These are phyloP conservation scores for Bombus balteatus DNA, from an alignment of 1,140 invertebrate genomes.

Conservation along the genomic window DNA sequence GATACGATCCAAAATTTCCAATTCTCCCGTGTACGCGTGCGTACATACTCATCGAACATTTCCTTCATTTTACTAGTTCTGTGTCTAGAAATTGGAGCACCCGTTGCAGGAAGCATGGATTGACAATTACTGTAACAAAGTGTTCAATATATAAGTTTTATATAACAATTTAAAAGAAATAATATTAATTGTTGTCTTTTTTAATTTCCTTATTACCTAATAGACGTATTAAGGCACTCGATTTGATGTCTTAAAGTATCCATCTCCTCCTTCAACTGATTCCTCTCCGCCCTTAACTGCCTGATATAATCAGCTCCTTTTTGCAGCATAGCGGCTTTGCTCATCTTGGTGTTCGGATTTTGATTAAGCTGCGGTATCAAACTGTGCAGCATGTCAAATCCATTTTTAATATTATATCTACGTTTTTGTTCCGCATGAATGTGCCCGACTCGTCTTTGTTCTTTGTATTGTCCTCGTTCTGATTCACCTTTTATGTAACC, in stretches of 20 bases:
- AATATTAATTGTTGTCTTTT: neutral
- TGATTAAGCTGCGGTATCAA: conserved; percentile 96
- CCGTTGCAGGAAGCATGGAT: conserved; percentile 96
- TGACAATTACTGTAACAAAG: conserved; percentile 91
- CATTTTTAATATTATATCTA: conserved; percentile 98
- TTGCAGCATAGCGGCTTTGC: conserved; percentile 98
- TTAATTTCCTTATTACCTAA: conserved; percentile 87
- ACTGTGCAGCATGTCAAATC: conserved; percentile 96
- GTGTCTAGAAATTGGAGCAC: conserved; percentile 95
- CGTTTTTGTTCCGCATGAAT: conserved; percentile 99
- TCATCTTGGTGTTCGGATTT: conserved; percentile 95
- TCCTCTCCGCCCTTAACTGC: conserved; percentile 92
- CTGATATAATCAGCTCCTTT: conserved; percentile 98
- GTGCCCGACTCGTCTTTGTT: conserved; percentile 91
- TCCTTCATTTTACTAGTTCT: conserved; percentile 96
- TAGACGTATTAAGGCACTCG: conserved; percentile 94
- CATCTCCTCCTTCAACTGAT: conserved; percentile 95
- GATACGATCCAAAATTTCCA: conserved; percentile 99
- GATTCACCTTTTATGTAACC: conserved; percentile 76
- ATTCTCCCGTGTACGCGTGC: conserved; percentile 92
- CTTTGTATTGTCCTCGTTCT: conserved; percentile 82
- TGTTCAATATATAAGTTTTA: conserved; percentile 49
- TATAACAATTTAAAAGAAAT: no score
- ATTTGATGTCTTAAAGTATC: conserved; percentile 93
- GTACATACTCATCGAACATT: conserved; percentile 96